These are phyloP conservation scores for Limenitis camilla DNA, from an alignment of 2,888 invertebrate species.

Conservation along the genomic window DNA sequence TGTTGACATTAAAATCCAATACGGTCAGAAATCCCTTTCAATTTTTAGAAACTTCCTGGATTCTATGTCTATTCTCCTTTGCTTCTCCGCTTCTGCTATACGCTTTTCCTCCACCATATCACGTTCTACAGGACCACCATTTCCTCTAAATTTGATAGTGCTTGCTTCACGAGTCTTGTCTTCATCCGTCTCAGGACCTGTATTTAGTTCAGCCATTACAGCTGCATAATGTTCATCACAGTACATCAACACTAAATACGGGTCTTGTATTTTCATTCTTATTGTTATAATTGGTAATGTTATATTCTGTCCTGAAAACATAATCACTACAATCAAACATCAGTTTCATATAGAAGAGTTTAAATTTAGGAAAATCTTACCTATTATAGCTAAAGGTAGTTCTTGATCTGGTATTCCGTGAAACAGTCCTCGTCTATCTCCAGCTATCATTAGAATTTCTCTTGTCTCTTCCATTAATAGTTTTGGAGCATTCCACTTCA, in stretches of 20 bases:
- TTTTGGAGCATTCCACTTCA: constrained; percentile 51
- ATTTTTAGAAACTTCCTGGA: too few relatives aligned
- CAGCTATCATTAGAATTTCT: constrained; percentile 42
- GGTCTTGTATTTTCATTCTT: constrained; percentile 43
- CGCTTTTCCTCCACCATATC: constrained; percentile 24
- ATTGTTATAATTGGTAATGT: constrained; percentile 30
- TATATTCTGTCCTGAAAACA: constrained; percentile 29
- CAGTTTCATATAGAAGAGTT: neutral
- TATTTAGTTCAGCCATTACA: constrained; percentile 42
- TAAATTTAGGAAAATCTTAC: too few relatives aligned
- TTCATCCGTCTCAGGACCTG: constrained; percentile 31
- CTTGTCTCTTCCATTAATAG: constrained; percentile 33
- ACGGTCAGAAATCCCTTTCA: too few relatives aligned
- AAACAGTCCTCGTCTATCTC: constrained; percentile 43
- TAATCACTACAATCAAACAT: neutral
- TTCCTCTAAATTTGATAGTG: constrained; percentile 37
- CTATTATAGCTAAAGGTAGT: too few relatives aligned
- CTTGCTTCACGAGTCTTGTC: constrained; percentile 38
- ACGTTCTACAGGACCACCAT: constrained; percentile 35
- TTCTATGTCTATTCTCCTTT: too few relatives aligned
- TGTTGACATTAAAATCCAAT: too few relatives aligned
- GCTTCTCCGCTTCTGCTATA: constrained; percentile 13
- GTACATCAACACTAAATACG: constrained; percentile 46
- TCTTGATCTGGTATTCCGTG: constrained; percentile 31
- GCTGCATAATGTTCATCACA: constrained; percentile 38